phyloP scores from a whole-genome alignment of 2,797 vertebrate species.

The Telmatherina bonti region DNA sequence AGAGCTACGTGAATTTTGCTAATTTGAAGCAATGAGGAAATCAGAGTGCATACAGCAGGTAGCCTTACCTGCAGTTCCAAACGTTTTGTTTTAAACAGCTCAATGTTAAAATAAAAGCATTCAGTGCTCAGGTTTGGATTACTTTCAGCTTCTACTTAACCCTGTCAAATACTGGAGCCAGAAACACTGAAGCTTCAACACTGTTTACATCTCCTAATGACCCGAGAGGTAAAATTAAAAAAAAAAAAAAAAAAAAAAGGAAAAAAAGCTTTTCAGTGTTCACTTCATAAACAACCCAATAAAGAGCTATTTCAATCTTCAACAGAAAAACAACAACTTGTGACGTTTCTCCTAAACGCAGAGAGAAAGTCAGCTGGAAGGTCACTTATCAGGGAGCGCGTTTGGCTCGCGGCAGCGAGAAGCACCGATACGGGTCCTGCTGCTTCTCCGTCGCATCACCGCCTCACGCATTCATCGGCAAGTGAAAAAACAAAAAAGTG shows the following conservation, averaged over 20 bases:
- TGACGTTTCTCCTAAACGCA: slow-evolving; percentile 41
- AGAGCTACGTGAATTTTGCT: slow-evolving; percentile 48
- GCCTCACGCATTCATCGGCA: slow-evolving; percentile 42
- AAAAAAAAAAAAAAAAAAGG: slow-evolving; percentile 4
- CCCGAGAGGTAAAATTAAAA: slow-evolving; percentile 42
- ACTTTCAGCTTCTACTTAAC: slow-evolving; percentile 48
- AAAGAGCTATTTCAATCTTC: slow-evolving; percentile 47
- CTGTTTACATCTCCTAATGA: slow-evolving; percentile 69
- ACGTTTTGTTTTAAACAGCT: slow-evolving; percentile 50
- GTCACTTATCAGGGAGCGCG: slow-evolving; percentile 67
- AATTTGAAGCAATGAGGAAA: slow-evolving; percentile 40
- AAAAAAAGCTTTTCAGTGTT: slow-evolving; percentile 47
- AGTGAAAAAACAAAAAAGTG: slow-evolving; percentile 31
- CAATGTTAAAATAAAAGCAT: slow-evolving; percentile 58
- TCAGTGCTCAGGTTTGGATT: slow-evolving; percentile 54
- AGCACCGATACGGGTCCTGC: slow-evolving; percentile 43
- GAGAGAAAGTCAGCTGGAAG: slow-evolving; percentile 59
- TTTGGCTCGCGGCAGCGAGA: slow-evolving; percentile 43
- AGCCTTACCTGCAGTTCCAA: slow-evolving; percentile 57
- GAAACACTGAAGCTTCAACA: slow-evolving; percentile 79
- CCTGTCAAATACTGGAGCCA: slow-evolving; percentile 61
- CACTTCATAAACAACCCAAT: slow-evolving; percentile 50
- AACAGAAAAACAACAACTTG: slow-evolving; percentile 39
- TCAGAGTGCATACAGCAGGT: slow-evolving; percentile 61
- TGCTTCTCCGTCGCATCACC: slow-evolving; percentile 23